These are phyloP conservation scores for Pygocentrus nattereri DNA, from an alignment of 2,797 vertebrate species.

Conservation along the genomic window DNA sequence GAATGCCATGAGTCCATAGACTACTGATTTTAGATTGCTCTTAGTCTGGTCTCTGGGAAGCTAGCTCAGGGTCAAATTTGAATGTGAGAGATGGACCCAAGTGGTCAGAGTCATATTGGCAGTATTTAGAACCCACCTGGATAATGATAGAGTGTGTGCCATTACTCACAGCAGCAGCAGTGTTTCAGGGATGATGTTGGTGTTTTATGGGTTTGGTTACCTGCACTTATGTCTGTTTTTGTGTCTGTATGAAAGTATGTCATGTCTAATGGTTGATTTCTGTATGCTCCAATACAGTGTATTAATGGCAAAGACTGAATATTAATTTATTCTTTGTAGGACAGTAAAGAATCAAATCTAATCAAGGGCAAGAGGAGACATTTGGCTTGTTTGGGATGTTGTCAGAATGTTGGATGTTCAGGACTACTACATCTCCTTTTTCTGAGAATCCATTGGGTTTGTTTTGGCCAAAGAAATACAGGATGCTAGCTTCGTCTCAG, in stretches of 20 bases:
- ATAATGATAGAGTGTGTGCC: slow-evolving; percentile 25
- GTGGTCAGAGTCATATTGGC: background rate
- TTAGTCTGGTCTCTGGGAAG: background rate
- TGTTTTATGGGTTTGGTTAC: too few relatives aligned
- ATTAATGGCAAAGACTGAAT: too few relatives aligned
- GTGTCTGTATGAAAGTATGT: too few relatives aligned
- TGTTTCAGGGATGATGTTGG: background rate
- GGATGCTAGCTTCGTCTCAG: too few relatives aligned
- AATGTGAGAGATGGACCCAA: background rate
- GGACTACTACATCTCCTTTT: background rate
- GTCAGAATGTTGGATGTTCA: background rate
- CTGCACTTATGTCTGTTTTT: too few relatives aligned
- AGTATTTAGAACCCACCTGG: background rate
- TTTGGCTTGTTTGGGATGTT: background rate
- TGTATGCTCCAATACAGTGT: too few relatives aligned
- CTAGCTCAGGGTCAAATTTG: background rate
- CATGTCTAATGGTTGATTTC: too few relatives aligned
- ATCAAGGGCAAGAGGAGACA: too few relatives aligned
- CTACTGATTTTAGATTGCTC: background rate
- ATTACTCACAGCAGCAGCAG: slow-evolving; percentile 14
- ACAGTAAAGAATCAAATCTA: too few relatives aligned
- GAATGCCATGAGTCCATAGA: background rate
- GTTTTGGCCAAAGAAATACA: too few relatives aligned
- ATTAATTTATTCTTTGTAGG: too few relatives aligned
- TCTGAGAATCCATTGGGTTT: background rate